A percentile compares a stretch with the other conserved stretches of the same genome.
Conservation (phyloP, 2,797 vertebrate species). For the Gallinago nigripennis region DNA sequence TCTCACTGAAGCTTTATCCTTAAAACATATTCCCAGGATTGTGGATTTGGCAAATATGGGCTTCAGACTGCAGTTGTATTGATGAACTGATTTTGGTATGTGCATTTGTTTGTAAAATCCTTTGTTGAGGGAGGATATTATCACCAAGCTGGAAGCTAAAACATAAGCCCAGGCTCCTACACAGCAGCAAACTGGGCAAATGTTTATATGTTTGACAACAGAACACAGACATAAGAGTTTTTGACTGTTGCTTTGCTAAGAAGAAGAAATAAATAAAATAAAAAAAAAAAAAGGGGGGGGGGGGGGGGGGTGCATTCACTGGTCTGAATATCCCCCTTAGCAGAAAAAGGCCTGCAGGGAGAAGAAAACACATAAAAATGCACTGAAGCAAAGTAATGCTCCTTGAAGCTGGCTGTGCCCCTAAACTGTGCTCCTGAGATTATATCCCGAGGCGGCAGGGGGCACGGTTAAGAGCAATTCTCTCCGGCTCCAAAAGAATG, state of each 20-base stretch:
- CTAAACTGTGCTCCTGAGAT: constrained; percentile 61
- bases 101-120: constrained; percentile 5
- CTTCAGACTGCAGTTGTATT: background rate
- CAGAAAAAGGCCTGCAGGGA: constrained; percentile 61
- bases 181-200: constrained; percentile 1
- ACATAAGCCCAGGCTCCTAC: background rate
- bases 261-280: background rate
- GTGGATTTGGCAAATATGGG: background rate
- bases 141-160: background rate
- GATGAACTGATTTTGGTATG: background rate
- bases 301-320: background rate
- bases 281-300: too few species aligned
- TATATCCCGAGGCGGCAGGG: constrained; percentile 36
- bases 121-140: background rate
- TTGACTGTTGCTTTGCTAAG: constrained; percentile 42
- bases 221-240: constrained; percentile 30
- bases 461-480: constrained; percentile 57
- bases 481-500: background rate
- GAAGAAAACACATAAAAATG: constrained; percentile 60
- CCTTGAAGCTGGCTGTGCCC: constrained; percentile 54
- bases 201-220: constrained; percentile 8
- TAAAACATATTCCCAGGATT: background rate
- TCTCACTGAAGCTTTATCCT: constrained; percentile 19
- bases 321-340: constrained; percentile 10
- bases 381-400: constrained; percentile 62